Percentiles rank a stretch among this genome's conserved stretches.
Evolutionary conservation across 2,113 vertebrate genomes (phyloP).

Genomic region (Xenopus laevis): DNA sequence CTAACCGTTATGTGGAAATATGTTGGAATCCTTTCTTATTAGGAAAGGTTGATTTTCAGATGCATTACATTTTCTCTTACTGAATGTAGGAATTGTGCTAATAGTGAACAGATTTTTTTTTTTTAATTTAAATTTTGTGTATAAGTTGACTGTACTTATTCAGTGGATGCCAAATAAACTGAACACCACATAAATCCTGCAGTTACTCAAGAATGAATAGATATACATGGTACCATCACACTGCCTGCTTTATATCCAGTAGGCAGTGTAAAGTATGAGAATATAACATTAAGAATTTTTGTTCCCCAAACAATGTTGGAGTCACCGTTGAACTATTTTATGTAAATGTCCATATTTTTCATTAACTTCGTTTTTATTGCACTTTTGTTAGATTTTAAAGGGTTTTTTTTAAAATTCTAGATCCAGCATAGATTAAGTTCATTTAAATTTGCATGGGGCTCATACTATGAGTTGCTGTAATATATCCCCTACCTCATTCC

Average conservation of each 20-base stretch:
- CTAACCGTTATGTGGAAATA: too few species aligned
- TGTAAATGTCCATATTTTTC: constrained; percentile 14
- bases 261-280: too few species aligned
- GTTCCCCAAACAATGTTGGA: background rate
- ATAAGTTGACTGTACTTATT: background rate
- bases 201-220: background rate
- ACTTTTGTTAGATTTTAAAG: constrained; percentile 29
- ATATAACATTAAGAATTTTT: background rate
- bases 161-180: background rate
- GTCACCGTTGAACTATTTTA: background rate
- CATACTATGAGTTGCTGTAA: constrained; percentile 55
- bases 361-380: constrained; percentile 18
- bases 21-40: too few species aligned
- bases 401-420: background rate
- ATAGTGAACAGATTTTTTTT: background rate
- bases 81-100: background rate
- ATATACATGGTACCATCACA: too few species aligned
- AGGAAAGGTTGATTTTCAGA: background rate
- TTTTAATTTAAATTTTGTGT: background rate
- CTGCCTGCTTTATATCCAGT: too few species aligned
- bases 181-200: background rate
- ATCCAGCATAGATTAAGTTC: constrained; percentile 6
- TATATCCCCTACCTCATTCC: constrained; percentile 59
- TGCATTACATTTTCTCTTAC: background rate
- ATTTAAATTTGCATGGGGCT: constrained; percentile 24